Conservation (phyloP, 2,113 vertebrate species). For the Sula dactylatra region DNA sequence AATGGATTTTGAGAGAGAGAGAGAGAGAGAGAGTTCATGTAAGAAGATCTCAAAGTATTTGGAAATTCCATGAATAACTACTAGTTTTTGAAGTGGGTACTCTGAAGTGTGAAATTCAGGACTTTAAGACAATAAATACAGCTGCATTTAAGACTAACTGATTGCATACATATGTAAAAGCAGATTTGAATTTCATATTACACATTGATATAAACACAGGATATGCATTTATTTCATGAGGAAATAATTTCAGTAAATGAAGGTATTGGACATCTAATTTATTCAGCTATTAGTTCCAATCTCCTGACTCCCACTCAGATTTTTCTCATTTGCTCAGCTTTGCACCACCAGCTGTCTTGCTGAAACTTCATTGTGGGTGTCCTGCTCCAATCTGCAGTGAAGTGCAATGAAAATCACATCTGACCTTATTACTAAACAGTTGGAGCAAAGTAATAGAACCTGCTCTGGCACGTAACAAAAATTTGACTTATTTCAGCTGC, state of each 20-base stretch:
- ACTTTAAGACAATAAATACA: conserved; percentile 49
- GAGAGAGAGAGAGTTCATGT: background rate
- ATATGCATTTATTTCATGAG: conserved; percentile 44
- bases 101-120: background rate
- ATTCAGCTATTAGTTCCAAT: conserved; percentile 41
- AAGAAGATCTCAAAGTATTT: background rate
- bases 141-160: conserved; percentile 48
- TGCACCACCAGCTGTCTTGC: conserved; percentile 39
- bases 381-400: background rate
- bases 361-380: conserved; percentile 33
- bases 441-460: background rate
- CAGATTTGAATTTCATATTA: conserved; percentile 62
- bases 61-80: background rate
- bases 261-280: conserved; percentile 35
- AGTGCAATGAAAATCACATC: background rate
- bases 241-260: conserved; percentile 35
- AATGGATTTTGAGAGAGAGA: background rate
- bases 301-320: conserved; percentile 23
- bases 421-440: background rate
- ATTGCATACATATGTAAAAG: conserved; percentile 68
- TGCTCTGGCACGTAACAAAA: background rate
- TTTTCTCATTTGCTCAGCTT: conserved; percentile 27
- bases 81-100: background rate
- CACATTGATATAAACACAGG: conserved; percentile 37
- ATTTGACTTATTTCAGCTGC: background rate